Base-by-base conservation (phyloP, 2,113 vertebrate species). In the Cromileptes altivelis region DNA sequence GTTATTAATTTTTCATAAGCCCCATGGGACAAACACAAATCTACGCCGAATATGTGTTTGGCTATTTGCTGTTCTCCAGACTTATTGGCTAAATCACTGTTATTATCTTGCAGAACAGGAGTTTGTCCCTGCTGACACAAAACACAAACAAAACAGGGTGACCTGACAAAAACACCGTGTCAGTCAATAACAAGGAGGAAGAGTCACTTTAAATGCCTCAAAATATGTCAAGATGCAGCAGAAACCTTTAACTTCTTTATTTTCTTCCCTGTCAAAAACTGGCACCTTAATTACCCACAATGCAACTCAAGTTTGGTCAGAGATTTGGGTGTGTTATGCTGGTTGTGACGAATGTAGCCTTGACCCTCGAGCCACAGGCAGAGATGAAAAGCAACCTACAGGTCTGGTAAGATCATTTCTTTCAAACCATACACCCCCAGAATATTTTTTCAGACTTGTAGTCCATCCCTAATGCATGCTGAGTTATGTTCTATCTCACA, bases 1-100 rank as follows among this genome's bases (percentile, higher is more conserved):
- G 27, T 73, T 69, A 83, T 89, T 45, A 50, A 89, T 89, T 72
- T 89, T 89, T 82, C 56, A 90, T 80, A 63, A 69, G 63, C 40
- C 58, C 40, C 47, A 23, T 11, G 40, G 60, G 73, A 76, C 62
- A 81, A 78, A 73, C 78, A 75, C 40, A 67, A 75, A 63, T 49
- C 65, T 25, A 40, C 56, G n/a, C 23, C 0, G 23, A 82, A 76
- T 84, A 53, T 78, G 67, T 62, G 47, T 88, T 78, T 42, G 65
- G 17, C 27, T 56, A 67, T 82, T 89, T 83, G 13, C 47, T 67
- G 18, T 63, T 81, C 56, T 64, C 45, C 17, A 56, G 81, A 68
- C 19, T 1, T 68, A 60, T 37, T 49, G 55, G 27, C n/a, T 50
- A 18, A 85, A 77, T 78, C 69, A 57, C 30, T 70, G 21, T 76